Conservation (phyloP, 2,113 vertebrate genomes). For the Rynchops niger region DNA sequence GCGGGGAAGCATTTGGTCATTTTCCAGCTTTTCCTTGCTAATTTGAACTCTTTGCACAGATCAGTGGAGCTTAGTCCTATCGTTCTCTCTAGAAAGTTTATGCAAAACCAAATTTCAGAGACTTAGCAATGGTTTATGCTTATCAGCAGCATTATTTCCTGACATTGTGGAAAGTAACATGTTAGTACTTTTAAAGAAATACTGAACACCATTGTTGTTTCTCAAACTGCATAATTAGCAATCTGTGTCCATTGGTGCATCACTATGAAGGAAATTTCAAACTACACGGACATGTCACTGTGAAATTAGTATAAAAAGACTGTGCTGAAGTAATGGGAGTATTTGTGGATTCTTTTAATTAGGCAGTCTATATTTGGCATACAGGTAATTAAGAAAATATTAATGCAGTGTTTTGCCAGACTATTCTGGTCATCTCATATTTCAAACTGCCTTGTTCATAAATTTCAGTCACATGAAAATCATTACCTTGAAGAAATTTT, state of each 20-base stretch:
- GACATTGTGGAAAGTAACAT: neutral
- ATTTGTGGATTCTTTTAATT: neutral
- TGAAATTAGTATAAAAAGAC: neutral
- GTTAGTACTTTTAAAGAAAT: constrained; percentile 32
- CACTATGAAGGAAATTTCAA: neutral
- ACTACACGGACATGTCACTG: neutral
- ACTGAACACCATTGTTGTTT: neutral
- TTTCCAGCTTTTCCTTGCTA: neutral
- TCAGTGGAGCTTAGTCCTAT: neutral
- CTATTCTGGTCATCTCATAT: neutral
- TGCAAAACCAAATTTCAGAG: neutral
- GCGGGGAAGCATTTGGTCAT: neutral
- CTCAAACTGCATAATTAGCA: neutral
- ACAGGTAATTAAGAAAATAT: neutral
- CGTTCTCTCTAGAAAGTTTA: neutral
- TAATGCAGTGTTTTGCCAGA: neutral
- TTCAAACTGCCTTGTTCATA: neutral
- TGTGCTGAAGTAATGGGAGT: neutral
- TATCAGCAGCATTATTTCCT: neutral
- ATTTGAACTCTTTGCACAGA: neutral
- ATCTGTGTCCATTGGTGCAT: neutral
- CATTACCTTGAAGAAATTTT: neutral
- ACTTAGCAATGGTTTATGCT: neutral
- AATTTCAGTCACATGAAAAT: neutral
- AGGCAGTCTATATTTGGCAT: neutral